Percentiles rank a stretch among this genome's conserved stretches.
Conservation (phyloP, 2,113 vertebrate genomes). For the Centrocercus urophasianus region DNA sequence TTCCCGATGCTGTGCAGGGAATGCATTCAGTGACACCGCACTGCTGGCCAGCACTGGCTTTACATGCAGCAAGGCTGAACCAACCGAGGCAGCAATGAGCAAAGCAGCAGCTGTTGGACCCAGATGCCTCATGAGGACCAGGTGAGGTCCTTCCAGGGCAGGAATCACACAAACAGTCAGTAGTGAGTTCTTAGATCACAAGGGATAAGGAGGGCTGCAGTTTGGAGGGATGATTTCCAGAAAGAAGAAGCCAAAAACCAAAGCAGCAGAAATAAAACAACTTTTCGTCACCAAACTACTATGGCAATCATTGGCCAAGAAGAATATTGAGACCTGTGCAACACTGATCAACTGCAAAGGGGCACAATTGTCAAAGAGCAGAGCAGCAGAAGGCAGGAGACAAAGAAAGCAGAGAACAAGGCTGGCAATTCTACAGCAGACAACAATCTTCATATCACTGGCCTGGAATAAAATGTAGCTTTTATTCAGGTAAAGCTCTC, state of each 20-base stretch:
- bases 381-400: background rate
- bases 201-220: background rate
- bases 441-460: background rate
- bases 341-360: background rate
- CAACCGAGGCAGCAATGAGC: background rate
- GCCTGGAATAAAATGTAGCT: background rate
- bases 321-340: background rate
- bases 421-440: background rate
- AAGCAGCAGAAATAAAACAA: background rate
- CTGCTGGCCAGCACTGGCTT: background rate
- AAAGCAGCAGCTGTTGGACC: background rate
- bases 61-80: background rate
- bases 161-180: background rate
- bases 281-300: background rate
- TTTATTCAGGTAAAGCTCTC: slow-evolving; percentile 35
- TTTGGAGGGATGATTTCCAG: background rate
- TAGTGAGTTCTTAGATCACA: background rate
- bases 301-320: background rate
- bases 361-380: background rate
- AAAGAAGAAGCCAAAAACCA: background rate
- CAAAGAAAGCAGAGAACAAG: background rate
- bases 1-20: background rate
- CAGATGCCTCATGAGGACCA: no score
- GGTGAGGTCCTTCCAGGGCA: fast-evolving
- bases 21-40: fast-evolving